Conservation (phyloP, 2,113 vertebrate genomes). For the Sarotherodon lohbergeri region DNA sequence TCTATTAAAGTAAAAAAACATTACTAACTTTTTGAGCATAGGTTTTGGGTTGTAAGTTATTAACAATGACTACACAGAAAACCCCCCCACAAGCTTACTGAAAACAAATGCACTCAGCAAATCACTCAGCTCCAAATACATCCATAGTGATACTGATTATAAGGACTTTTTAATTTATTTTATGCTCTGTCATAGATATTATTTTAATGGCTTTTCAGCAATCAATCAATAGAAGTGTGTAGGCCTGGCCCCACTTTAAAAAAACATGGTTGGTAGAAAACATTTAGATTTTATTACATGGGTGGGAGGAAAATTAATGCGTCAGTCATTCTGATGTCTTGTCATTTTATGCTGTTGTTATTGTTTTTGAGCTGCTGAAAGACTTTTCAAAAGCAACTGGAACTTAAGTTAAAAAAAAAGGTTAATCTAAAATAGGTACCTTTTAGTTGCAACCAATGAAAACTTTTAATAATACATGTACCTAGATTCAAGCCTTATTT, state of each 20-base stretch:
- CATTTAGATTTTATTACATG: background rate
- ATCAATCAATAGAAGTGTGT: background rate
- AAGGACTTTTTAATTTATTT: background rate
- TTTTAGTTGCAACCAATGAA: background rate
- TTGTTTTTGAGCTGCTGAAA: background rate
- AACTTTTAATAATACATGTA: background rate
- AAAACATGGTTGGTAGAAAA: background rate
- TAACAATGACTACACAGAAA: background rate
- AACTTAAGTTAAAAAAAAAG: background rate
- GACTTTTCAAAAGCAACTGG: background rate
- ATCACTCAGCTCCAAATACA: background rate
- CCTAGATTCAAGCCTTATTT: background rate
- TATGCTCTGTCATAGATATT: background rate
- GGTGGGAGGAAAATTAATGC: background rate
- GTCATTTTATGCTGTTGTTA: background rate
- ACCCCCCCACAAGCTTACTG: accelerated
- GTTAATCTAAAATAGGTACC: background rate
- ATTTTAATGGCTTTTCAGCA: background rate
- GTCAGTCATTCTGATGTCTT: background rate
- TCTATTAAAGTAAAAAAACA: background rate
- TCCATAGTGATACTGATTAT: background rate
- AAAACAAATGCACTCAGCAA: background rate
- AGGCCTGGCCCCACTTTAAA: background rate
- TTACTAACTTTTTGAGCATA: background rate
- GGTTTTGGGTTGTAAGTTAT: background rate